Base-by-base conservation (phyloP, 1,140 invertebrate genomes). In the Sarcophaga bullata region DNA sequence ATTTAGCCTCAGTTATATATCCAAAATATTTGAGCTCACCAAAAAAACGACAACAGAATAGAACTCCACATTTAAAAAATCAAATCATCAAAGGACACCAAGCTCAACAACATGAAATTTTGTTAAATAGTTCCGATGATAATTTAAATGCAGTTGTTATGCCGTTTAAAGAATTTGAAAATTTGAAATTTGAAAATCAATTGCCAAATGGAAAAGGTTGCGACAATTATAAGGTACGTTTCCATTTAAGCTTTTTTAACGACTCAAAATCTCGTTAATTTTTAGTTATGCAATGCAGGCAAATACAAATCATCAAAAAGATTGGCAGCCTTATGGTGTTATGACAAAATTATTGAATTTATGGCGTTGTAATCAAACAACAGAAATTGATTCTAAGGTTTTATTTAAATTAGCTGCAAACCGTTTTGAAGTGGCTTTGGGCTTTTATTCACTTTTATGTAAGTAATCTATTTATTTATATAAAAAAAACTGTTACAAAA, bases 271-370 rank as follows among this genome's bases (percentile, higher is more conserved):
- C 3, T 80, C 6, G 11, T 2, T 15, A 47, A 15, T 68, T 15
- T n/a, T 19, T 72, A 10, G n/a, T n/a, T 17, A 25, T 73, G 17
- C 15, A 2, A 47, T 17, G 11, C 25, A 48, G 80, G 37, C 72
- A 6, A n/a, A 50, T 19, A 17, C 17, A 46, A 4, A 37, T 17
- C 47, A 75, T 2, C 48, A 48, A 78, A n/a, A 68, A 10, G 68
- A 83, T 11, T 81, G 80, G 68, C 47, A 62, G 8, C 47, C 83
- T 73, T 82, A 72, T 72, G 46, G 68, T 47, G 49, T 82, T 3
- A 82, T 82, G 80, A 52, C 82, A 25, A 68, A 82, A 46, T 49
- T 84, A 19, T 80, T 84, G 13, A 48, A 82, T 72, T 19, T 82
- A 8, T 84, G 80, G 80, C 83, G 73, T 15, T 19, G 7, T 80